Evolutionary conservation across 1,140 invertebrate species (phyloP).

Genomic region (Macrobrachium rosenbergii): DNA sequence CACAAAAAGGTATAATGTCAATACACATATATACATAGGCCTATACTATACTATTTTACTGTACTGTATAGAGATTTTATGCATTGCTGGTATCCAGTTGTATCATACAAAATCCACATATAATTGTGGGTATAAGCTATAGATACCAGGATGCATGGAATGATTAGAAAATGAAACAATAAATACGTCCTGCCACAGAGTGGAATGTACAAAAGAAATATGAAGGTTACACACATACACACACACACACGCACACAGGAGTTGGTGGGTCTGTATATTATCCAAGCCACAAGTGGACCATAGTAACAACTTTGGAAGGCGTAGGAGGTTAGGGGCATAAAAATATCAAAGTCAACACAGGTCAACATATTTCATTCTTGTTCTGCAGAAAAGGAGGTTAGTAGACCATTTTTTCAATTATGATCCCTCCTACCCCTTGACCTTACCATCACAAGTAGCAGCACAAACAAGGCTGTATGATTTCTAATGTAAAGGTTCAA

Average conservation of each 20-base stretch:
- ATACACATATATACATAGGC: slow-evolving; percentile 49
- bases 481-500: neutral
- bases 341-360: slow-evolving; percentile 23
- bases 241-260: slow-evolving; percentile 27
- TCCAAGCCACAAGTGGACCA: slow-evolving; percentile 16
- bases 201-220: slow-evolving; percentile 60
- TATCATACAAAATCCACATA: slow-evolving; percentile 51
- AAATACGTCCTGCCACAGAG: slow-evolving; percentile 39
- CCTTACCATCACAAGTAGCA: neutral
- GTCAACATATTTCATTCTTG: slow-evolving; percentile 9
- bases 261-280: slow-evolving; percentile 11
- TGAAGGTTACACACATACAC: slow-evolving; percentile 40
- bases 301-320: slow-evolving; percentile 55
- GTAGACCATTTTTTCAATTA: neutral
- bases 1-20: slow-evolving; percentile 49
- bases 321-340: slow-evolving; percentile 28
- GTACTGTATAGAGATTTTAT: neutral
- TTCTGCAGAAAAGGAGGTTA: slow-evolving; percentile 14
- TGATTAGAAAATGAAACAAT: slow-evolving; percentile 30
- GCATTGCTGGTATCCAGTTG: slow-evolving; percentile 25
- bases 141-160: slow-evolving; percentile 47
- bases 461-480: slow-evolving; percentile 8
- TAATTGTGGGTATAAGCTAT: slow-evolving; percentile 27
- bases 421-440: slow-evolving; percentile 3
- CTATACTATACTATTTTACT: slow-evolving; percentile 11